Evolutionary conservation across 2,113 vertebrate species (phyloP), one percentile per base, ranked within the genome.

Genomic region (Hypomesus transpacificus): DNA sequence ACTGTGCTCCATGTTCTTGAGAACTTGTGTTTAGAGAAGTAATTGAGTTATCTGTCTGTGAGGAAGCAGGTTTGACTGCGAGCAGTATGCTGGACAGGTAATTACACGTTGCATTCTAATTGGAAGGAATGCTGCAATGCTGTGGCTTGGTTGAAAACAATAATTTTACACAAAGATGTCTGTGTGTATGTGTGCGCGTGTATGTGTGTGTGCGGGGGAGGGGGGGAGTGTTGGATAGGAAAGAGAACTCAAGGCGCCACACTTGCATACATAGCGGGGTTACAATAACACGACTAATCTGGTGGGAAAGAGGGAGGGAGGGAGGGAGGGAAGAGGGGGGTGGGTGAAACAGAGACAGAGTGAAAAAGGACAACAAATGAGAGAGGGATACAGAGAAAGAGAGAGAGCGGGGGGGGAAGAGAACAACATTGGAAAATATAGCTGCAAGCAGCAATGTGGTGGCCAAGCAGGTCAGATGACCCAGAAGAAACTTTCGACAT

Each of bases 281-380:
- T 14, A 62, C 26, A 62, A 62, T 22, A 59, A 59, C 57, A 59
- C 22, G 20, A 59, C 57, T 57, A 59, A 59, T 59, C 21, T 59
- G 22, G 57, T 22, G 24, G 17, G 24, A 62, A 26, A 31, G 60
- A 28, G 60, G 26, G 58, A 60, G 22, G 3, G 22, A 60, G 58
- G 58, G 22, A 60, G 58, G 22, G 26, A 31, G 26, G 17, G 60
- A 62, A 62, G 3, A 7, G 54, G 2, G 54, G 2, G 3, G 58
- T 11, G 22, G 58, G 22, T 34, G 31, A 34, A 17, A 53, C 11
- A 53, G 51, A 53, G 51, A 53, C 11, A 14, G 52, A 14, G 53
- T 3, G 53, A 54, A n/a, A 54, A 6, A 56, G 18, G 17, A 11
- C 16, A 20, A 46, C 4, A 13, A 46, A 20, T 18, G 54, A 56